A percentile compares a stretch with the other conserved stretches of the same genome.
These are phyloP conservation scores for Hipposideros armiger DNA, from an alignment of 2,113 vertebrate species.

Conservation along the genomic window DNA sequence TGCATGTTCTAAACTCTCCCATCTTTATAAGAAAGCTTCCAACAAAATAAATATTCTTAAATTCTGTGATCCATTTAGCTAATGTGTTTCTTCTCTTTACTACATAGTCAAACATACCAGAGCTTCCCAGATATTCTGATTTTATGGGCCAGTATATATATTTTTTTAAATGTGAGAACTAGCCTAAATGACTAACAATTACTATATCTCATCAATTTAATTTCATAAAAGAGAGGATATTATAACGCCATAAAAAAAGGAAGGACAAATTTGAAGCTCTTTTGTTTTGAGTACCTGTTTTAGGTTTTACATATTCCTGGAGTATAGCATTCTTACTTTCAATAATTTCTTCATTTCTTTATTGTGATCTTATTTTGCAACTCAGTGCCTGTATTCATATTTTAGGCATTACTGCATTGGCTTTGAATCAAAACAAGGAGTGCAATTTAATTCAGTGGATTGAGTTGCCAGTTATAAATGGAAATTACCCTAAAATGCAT, in stretches of 20 bases:
- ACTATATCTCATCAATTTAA: neutral
- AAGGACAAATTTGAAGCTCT: neutral
- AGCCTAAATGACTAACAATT: neutral
- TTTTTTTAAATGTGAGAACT: neutral
- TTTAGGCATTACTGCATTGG: slow-evolving; percentile 79
- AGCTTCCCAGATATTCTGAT: slow-evolving; percentile 9
- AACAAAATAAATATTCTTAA: neutral
- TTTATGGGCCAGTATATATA: neutral
- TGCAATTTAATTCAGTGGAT: slow-evolving; percentile 79
- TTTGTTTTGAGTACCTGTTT: neutral
- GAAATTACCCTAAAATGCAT: slow-evolving; percentile 80
- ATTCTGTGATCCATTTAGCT: neutral
- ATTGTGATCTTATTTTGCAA: slow-evolving; percentile 74
- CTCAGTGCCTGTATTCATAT: slow-evolving; percentile 69
- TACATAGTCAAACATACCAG: neutral
- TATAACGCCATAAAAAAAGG: neutral
- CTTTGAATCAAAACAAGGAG: slow-evolving; percentile 80
- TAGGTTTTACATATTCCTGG: neutral
- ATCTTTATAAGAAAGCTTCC: neutral
- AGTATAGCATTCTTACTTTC: neutral
- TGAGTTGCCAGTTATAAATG: slow-evolving; percentile 82
- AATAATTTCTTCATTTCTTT: slow-evolving; percentile 70
- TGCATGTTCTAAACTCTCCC: neutral
- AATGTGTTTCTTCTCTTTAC: slow-evolving; percentile 2
- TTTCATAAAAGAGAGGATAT: neutral